phyloP scores from a whole-genome alignment of 92 coral and sea anemone genomes.

The Blastomussa wellsi region DNA sequence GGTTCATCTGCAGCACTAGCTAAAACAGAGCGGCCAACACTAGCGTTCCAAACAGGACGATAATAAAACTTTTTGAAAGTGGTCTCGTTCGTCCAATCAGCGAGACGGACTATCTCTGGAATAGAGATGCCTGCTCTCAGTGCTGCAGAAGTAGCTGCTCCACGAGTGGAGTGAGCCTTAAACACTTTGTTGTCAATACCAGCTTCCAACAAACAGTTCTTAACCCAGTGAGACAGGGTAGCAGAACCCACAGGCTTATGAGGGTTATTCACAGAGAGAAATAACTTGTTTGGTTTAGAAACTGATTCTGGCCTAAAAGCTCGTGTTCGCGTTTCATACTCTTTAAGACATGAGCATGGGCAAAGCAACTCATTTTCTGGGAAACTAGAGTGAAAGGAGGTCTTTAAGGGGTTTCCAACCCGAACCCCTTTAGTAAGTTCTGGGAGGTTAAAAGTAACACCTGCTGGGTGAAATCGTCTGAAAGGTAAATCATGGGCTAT shows the following conservation, averaged over 20 bases:
- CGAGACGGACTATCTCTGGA: conserved; percentile 29
- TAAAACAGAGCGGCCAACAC: conserved; percentile 34
- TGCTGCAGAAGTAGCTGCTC: conserved; percentile 50
- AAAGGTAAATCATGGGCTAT: conserved; percentile 40
- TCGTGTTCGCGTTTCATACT: conserved; percentile 41
- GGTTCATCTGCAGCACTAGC: not conserved
- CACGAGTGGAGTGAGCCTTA: conserved; percentile 43
- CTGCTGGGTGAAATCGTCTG: conserved; percentile 39
- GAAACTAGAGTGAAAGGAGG: conserved; percentile 42
- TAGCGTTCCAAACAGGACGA: conserved; percentile 30
- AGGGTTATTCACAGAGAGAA: conserved; percentile 33
- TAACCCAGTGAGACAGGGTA: conserved; percentile 49
- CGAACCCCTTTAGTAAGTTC: conserved; percentile 39
- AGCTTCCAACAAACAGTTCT: conserved; percentile 33
- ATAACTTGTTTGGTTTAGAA: conserved; percentile 39
- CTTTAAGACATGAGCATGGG: conserved; percentile 42
- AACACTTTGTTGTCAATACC: conserved; percentile 32
- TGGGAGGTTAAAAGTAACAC: conserved; percentile 48
- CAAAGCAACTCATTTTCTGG: conserved; percentile 33
- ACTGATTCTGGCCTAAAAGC: conserved; percentile 18
- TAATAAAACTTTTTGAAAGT: conserved; percentile 40
- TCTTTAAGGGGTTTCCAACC: conserved; percentile 28
- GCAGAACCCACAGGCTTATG: conserved; percentile 36
- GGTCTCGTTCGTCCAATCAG: conserved; percentile 34
- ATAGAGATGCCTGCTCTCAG: conserved; percentile 45